Percentiles rank a stretch among this genome's conserved stretches.
These are phyloP conservation scores for Pachydiplax longipennis DNA, from an alignment of 2,888 invertebrate species.

Conservation along the genomic window DNA sequence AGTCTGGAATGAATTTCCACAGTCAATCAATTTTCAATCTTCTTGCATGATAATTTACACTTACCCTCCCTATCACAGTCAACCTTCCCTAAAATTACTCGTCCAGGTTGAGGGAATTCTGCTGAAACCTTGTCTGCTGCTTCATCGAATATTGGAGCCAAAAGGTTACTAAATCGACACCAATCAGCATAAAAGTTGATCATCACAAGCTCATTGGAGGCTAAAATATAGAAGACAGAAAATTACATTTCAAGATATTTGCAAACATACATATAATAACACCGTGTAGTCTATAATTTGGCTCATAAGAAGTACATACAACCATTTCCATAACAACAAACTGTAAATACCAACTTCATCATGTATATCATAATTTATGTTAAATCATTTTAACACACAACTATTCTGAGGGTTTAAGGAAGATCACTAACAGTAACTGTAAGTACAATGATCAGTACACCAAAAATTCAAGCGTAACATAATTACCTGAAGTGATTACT, in stretches of 20 bases:
- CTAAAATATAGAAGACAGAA: constrained; percentile 66
- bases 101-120: constrained; percentile 77
- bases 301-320: neutral
- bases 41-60: constrained; percentile 51
- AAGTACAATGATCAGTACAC: too few species aligned
- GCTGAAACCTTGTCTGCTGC: constrained; percentile 85
- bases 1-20: too few species aligned
- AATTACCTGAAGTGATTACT: too few species aligned
- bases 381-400: too few species aligned
- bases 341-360: too few species aligned
- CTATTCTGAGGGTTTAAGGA: too few species aligned
- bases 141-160: constrained; percentile 96
- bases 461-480: too few species aligned
- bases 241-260: too few species aligned
- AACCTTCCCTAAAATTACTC: constrained; percentile 93
- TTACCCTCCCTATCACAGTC: constrained; percentile 93
- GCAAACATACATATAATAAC: neutral
- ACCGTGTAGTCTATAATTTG: constrained; percentile 45
- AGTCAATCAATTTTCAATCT: too few species aligned
- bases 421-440: too few species aligned
- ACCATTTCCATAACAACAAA: neutral
- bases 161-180: constrained; percentile 97
- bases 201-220: constrained; percentile 94
- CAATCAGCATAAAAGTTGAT: constrained; percentile 99
- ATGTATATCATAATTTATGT: too few species aligned